Evolutionary conservation across 2,797 vertebrate species (phyloP), one percentile per base, ranked within the genome.

Genomic region (Chelon auratus): DNA sequence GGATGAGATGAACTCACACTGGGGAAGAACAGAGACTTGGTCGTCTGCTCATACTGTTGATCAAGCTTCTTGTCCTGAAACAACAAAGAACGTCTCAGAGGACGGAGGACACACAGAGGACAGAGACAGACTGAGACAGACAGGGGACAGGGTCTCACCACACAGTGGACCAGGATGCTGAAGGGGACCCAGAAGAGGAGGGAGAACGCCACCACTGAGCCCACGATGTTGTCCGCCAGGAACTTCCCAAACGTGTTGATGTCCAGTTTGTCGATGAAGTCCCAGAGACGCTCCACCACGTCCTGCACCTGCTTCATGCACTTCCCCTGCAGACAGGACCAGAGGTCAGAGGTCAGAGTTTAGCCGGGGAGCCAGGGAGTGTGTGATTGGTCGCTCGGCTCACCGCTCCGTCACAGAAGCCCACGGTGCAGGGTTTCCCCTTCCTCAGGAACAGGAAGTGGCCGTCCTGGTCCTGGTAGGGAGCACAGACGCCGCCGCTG

Each of bases 281-380:
- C 97, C 97, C 97, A 99, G 17, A 99, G 94, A 11, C 97, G 93
- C 86, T 99, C 97, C 3, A 99, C 95, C 69, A 97, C 96, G 57
- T 99, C 97, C 91, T 99, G 97, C 0, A 99, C 97, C 83, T 96
- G 96, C 86, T 99, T 99, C 93, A 97, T 97, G 0, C 97, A 99
- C 86, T 96, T 97, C 20, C 97, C 97, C 97, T 99, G 76, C 37
- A 62, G 9, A 77, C 8, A 75, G 11, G 20, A 1, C 17, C 30
- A 33, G 1, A 33, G 30, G 30, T 6, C 30, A 33, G 30, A 33
- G 30, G 30, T 6, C 30, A 33, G 6, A 8, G 7, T 5, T 6
- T 3, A 33, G 30, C 4, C 4, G 4, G 30, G 30, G 30, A 6
- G 30, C 30, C 5, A 8, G 30, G 30, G 5, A 33, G 5, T 1